Conservation (phyloP, 2,797 vertebrate genomes). For the Xiphorhynchus erythropygius region DNA sequence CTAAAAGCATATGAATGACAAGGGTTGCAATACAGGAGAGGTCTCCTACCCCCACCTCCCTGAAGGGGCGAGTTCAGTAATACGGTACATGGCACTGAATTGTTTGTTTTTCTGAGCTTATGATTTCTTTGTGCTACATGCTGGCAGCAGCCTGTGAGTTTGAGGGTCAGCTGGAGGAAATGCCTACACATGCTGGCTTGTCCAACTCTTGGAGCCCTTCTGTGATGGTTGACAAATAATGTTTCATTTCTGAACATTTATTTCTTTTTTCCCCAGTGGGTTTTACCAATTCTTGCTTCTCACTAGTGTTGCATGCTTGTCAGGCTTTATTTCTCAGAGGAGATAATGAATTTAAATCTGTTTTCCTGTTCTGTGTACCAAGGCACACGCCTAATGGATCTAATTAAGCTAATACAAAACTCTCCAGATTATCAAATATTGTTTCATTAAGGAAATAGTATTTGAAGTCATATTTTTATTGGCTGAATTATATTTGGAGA, state of each 20-base stretch:
- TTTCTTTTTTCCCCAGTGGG: background rate
- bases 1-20: background rate
- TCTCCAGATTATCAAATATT: slow-evolving; percentile 39
- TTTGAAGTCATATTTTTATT: slow-evolving; percentile 58
- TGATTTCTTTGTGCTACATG: background rate
- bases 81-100: background rate
- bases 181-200: background rate
- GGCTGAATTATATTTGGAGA: slow-evolving; percentile 14
- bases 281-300: slow-evolving; percentile 28
- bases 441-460: slow-evolving; percentile 49
- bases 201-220: background rate
- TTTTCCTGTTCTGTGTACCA: slow-evolving; percentile 53
- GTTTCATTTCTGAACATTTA: slow-evolving; percentile 43
- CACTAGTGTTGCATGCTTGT: slow-evolving; percentile 22
- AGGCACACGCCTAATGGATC: slow-evolving; percentile 25
- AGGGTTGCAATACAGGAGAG: background rate
- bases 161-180: slow-evolving; percentile 32
- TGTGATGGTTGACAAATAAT: slow-evolving; percentile 9
- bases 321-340: slow-evolving; percentile 53
- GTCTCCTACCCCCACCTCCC: background rate
- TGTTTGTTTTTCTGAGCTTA: background rate
- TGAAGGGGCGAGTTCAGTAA: background rate
- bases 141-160: background rate
- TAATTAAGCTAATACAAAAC: slow-evolving; percentile 41
- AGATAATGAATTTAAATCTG: slow-evolving; percentile 58